Base-by-base conservation (phyloP, 2,888 invertebrate species). In the Mesoligia furuncula region DNA sequence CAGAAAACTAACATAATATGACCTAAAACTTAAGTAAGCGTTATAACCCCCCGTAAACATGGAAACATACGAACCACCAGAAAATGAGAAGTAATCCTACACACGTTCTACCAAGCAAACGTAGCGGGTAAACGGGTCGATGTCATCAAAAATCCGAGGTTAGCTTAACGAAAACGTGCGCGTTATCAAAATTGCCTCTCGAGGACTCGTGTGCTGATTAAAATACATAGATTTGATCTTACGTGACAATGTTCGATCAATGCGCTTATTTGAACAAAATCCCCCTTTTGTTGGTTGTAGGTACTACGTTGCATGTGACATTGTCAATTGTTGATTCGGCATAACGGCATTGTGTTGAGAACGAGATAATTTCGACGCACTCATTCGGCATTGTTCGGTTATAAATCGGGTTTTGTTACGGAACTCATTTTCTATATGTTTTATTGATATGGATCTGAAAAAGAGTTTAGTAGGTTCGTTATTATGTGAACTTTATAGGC, bases 151-250 rank as follows among this genome's bases (percentile, higher is more conserved):
- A 84, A 88, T 85, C 84, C 80, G 82, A 83, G 86, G 83, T 85
- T 80, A 78, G 65, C 75, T 77, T 77, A 89, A 90, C 89, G 90
- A 80, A 89, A 91, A 90, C 90, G 90, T 87, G 88, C 83, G 75
- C 87, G 87, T 90, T 89, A 85, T 81, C 82, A 85, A 88, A 90
- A 92, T 89, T 90, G 86, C 86, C 90, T 81, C 86, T 87, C 90
- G 87, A 92, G 89, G 90, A 91, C 90, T 91, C 90, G 88, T 74
- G 75, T 76, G 83, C 90, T 94, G 94, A 95, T 95, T 94, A 95
- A 94, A 94, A 93, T 93, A 91, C 89, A 89, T 87, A 86, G 90
- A 93, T 92, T 92, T 91, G 90, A 92, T 92, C 90, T 92, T 85
- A 81, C 87, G 85, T 86, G 87, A 85, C 79, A 86, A 84, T 75